Percentiles rank a stretch among this genome's conserved stretches.
Conservation (phyloP, 1,140 invertebrate species). For the Leptinotarsa defecta region DNA sequence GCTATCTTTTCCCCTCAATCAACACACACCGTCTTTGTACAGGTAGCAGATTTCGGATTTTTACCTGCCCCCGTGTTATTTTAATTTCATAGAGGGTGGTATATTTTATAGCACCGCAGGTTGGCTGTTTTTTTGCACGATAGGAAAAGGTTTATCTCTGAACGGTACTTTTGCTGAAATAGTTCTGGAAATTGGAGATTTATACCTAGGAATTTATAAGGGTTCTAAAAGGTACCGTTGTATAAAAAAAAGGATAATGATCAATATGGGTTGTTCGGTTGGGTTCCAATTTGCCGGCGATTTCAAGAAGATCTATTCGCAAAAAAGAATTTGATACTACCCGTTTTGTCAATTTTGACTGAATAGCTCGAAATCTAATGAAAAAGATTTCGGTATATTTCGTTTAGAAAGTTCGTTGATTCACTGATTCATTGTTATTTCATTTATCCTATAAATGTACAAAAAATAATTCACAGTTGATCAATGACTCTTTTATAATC, state of each 20-base stretch:
- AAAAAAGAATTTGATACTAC: too few species aligned
- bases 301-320: background rate
- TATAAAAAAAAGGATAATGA: conserved; percentile 1
- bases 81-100: conserved; percentile 20
- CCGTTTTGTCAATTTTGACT: too few species aligned
- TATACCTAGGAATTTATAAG: conserved; percentile 11
- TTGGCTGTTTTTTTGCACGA: conserved; percentile 31
- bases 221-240: background rate
- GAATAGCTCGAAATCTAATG: too few species aligned
- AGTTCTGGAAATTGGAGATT: conserved; percentile 7
- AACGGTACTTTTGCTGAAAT: conserved; percentile 15
- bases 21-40: conserved; percentile 4
- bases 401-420: too few species aligned
- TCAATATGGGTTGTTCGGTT: background rate
- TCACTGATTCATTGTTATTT: too few species aligned
- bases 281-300: background rate
- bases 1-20: conserved; percentile 23
- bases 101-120: conserved; percentile 22
- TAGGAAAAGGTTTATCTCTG: conserved; percentile 23
- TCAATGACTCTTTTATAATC: too few species aligned
- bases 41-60: conserved; percentile 23
- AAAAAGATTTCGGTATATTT: too few species aligned
- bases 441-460: too few species aligned
- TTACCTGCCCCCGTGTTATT: conserved; percentile 32
- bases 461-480: too few species aligned